Evolutionary conservation across 2,888 invertebrate species (phyloP).

Genomic region (Netelia fuscicornis): DNA sequence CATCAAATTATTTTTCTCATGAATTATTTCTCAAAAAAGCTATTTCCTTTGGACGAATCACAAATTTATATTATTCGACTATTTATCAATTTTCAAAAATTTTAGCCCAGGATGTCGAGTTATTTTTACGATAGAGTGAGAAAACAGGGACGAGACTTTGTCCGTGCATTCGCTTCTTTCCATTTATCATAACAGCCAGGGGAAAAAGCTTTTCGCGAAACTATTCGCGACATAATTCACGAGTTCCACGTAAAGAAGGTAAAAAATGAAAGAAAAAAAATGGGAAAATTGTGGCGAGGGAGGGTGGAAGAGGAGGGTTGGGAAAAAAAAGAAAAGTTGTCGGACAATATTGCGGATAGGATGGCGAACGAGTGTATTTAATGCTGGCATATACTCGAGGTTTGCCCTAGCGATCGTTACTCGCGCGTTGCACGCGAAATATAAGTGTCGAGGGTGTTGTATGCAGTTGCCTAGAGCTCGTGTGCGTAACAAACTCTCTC

Average conservation of each 20-base stretch:
- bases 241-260: neutral
- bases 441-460: slow-evolving; percentile 59
- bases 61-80: too few relatives aligned
- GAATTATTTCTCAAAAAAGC: too few relatives aligned
- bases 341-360: slow-evolving; percentile 41
- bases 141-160: slow-evolving; percentile 38
- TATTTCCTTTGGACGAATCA: too few relatives aligned
- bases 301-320: neutral
- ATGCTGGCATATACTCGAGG: slow-evolving; percentile 38
- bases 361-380: slow-evolving; percentile 50
- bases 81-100: too few relatives aligned
- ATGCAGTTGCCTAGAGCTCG: slow-evolving; percentile 51
- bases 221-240: slow-evolving; percentile 10
- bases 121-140: neutral
- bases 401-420: slow-evolving; percentile 63
- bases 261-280: neutral
- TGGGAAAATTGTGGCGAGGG: neutral
- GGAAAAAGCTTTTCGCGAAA: slow-evolving; percentile 5
- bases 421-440: slow-evolving; percentile 65
- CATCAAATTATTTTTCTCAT: too few relatives aligned
- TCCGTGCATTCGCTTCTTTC: slow-evolving; percentile 36
- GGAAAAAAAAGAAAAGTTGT: slow-evolving; percentile 33
- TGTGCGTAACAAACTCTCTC: slow-evolving; percentile 37
- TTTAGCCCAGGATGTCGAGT: too few relatives aligned
- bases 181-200: slow-evolving; percentile 4